Base-by-base conservation (phyloP, 2,888 invertebrate genomes). In the Drosophila trichaetosa region DNA sequence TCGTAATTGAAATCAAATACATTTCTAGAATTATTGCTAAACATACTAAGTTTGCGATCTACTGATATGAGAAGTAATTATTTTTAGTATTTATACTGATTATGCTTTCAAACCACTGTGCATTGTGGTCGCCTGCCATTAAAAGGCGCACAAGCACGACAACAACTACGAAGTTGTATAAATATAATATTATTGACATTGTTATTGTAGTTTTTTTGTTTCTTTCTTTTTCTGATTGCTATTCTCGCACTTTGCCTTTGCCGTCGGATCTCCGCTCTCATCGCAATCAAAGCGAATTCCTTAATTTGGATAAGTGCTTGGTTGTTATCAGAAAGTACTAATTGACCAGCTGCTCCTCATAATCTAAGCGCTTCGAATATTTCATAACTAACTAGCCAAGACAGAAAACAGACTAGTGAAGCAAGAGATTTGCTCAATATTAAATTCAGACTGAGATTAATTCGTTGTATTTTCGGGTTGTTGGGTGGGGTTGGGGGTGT, bases 281-380 rank as follows among this genome's bases (percentile, higher is more conserved):
- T 48, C 52, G 57, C 73, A 85, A 87, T 87, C 87, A 87, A 82
- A 67, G 63, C 74, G 67, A 83, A 89, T 83, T 81, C 76, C 70
- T 64, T 72, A 82, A 76, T 76, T 76, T 73, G 83, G 83, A 84
- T 83, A 81, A 80, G 74, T 75, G 65, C 57, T 34, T 4, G 31
- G 65, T 46, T 67, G 64, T 62, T 70, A 75, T 73, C 76, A 58
- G 40, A 51, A 40, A 52, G 21, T 13, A 60, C 18, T 59, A 65
- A 54, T 73, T 67, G 81, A 69, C 49, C 83, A 64, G 56, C 57
- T 31, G 52, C 76, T 66, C 57, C 52, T 51, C 34, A 34, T 36
- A 36, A 49, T 52, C 21, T n/a, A 52, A 4, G 21, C 48, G 11
- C 18, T 31, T 34, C 40, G 29, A 38, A 42, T 57, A 51, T 27